Evolutionary conservation across 2,888 invertebrate species (phyloP).

Genomic region (Tetheella fluctuosa): DNA sequence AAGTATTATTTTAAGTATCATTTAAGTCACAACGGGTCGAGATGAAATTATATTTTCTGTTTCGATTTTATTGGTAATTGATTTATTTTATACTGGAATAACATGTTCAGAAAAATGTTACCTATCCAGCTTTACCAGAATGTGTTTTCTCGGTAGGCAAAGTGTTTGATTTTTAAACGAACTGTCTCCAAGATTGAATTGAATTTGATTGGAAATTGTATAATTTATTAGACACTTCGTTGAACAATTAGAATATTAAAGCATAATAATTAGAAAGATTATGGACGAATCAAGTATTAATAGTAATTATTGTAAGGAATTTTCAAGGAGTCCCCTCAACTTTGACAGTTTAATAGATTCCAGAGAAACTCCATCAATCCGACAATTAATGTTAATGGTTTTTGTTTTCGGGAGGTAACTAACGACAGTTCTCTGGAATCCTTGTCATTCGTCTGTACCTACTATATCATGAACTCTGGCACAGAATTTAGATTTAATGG

Average conservation of each 20-base stretch:
- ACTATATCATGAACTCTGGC: neutral
- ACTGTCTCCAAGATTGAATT: too few species aligned
- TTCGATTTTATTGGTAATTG: neutral
- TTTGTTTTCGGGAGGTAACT: neutral
- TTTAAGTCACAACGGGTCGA: neutral
- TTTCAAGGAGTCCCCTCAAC: neutral
- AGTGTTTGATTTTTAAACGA: too few species aligned
- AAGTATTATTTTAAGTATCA: neutral
- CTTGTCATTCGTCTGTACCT: neutral
- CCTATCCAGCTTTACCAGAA: too few species aligned
- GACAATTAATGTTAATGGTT: slow-evolving; percentile 1
- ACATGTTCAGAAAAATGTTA: too few species aligned
- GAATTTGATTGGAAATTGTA: too few species aligned
- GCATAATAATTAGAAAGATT: neutral
- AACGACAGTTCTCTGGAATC: neutral
- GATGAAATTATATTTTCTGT: neutral
- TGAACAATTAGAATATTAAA: neutral
- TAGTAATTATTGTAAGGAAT: neutral
- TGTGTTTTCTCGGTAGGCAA: too few species aligned
- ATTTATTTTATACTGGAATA: too few species aligned
- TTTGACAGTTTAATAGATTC: slow-evolving; percentile 4
- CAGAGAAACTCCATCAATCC: neutral
- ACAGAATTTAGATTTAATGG: neutral
- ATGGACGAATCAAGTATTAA: neutral
- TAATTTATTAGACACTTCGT: neutral